phyloP scores from a whole-genome alignment of 2,113 vertebrate species.

The Zosterops japonicus region DNA sequence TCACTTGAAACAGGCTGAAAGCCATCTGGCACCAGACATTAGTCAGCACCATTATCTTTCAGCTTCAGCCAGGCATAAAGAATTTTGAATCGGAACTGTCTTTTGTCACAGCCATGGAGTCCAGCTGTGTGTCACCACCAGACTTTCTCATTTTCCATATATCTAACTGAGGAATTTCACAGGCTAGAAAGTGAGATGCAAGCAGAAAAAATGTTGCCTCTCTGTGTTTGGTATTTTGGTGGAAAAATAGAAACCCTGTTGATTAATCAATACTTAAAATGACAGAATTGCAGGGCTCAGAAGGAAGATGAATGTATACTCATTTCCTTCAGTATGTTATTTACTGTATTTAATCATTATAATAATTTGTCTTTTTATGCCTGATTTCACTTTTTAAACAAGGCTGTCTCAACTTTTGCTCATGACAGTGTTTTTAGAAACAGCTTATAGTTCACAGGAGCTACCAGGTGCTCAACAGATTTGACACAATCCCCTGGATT shows the following conservation, averaged over 20 bases:
- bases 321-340: background rate
- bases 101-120: background rate
- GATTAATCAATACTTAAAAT: background rate
- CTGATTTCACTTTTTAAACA: background rate
- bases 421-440: background rate
- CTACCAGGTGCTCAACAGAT: background rate
- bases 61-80: slow-evolving; percentile 8
- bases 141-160: background rate
- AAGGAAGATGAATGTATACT: fast-evolving
- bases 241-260: background rate
- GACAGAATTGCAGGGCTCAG: background rate
- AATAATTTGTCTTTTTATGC: background rate
- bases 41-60: slow-evolving; percentile 6
- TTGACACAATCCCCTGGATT: background rate
- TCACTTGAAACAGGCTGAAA: background rate
- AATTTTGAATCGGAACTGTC: background rate
- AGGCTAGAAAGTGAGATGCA: background rate
- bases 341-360: background rate
- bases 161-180: background rate
- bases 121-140: background rate
- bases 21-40: background rate
- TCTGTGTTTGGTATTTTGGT: background rate
- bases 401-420: background rate
- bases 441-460: background rate
- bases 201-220: background rate